Percentiles rank a stretch among this genome's conserved stretches.
These are phyloP conservation scores for Agrotis ipsilon DNA, from an alignment of 2,888 invertebrate genomes.

Conservation along the genomic window DNA sequence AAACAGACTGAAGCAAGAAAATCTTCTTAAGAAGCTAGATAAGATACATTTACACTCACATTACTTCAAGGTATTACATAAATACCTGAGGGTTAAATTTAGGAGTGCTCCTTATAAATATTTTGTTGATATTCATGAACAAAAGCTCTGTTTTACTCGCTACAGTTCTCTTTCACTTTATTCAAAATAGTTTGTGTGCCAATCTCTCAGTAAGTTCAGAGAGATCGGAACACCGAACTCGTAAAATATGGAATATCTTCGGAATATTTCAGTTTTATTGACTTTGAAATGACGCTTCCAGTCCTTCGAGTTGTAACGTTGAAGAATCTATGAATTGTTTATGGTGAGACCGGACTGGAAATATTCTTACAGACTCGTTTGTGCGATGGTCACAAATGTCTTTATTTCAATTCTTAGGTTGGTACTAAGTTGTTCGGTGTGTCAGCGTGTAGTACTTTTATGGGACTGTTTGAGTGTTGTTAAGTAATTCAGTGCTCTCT, in stretches of 20 bases:
- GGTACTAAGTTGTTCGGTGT: too few species aligned
- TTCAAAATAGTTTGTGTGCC: slow-evolving; percentile 57
- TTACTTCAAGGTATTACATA: too few species aligned
- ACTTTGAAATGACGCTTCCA: slow-evolving; percentile 44
- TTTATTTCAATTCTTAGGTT: not conserved
- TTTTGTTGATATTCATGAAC: slow-evolving; percentile 17
- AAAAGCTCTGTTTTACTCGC: slow-evolving; percentile 16
- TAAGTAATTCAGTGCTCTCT: too few species aligned
- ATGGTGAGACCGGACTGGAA: not conserved
- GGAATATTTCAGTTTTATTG: slow-evolving; percentile 47
- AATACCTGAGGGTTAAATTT: not conserved
- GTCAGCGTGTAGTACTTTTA: too few species aligned
- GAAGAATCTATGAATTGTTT: slow-evolving; percentile 42
- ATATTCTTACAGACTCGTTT: slow-evolving; percentile 21
- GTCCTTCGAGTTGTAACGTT: slow-evolving; percentile 34
- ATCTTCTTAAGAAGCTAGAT: not conserved
- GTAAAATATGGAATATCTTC: slow-evolving; percentile 58
- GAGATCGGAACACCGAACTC: slow-evolving; percentile 42
- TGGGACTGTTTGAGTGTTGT: too few species aligned
- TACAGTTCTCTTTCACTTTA: slow-evolving; percentile 43
- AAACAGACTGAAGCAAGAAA: not conserved
- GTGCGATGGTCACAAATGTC: not conserved
- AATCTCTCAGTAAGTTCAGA: slow-evolving; percentile 47
- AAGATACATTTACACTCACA: too few species aligned
- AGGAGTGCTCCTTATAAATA: not conserved